Percentiles rank a stretch among this genome's conserved stretches.
phyloP scores from a whole-genome alignment of 2,888 invertebrate genomes.

The Laspeyria flexula region DNA sequence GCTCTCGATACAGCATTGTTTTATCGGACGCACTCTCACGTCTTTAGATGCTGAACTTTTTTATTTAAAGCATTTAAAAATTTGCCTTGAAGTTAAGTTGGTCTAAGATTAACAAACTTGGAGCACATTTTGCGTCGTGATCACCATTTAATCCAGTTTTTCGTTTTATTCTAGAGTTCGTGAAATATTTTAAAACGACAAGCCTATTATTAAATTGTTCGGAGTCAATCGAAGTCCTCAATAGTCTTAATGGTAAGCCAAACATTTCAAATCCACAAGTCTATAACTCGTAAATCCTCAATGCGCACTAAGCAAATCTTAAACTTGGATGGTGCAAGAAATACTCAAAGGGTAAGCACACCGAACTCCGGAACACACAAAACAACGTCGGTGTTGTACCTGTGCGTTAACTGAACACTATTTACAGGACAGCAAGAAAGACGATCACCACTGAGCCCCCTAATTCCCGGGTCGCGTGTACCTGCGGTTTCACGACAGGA shows the following conservation, averaged over 20 bases:
- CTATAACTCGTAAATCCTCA: slow-evolving; percentile 2
- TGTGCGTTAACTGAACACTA: slow-evolving; percentile 52
- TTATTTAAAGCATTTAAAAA: slow-evolving; percentile 39
- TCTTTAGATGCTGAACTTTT: slow-evolving; percentile 46
- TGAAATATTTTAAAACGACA: no score
- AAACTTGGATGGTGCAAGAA: slow-evolving; percentile 29
- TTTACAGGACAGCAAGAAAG: slow-evolving; percentile 56
- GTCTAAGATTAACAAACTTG: no score
- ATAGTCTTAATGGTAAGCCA: not conserved
- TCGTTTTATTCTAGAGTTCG: no score
- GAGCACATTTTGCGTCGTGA: no score
- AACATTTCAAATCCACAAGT: not conserved
- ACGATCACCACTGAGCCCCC: slow-evolving; percentile 50
- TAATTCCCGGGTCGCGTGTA: slow-evolving; percentile 62
- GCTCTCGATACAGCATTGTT: slow-evolving; percentile 59
- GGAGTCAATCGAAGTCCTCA: not conserved
- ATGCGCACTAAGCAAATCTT: slow-evolving; percentile 9
- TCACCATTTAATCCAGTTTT: no score
- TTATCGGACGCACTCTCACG: slow-evolving; percentile 52
- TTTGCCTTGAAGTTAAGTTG: not conserved
- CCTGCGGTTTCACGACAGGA: slow-evolving; percentile 69
- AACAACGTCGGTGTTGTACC: slow-evolving; percentile 45
- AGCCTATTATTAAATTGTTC: not conserved
- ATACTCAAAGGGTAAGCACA: slow-evolving; percentile 22
- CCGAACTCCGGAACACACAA: slow-evolving; percentile 30